Evolutionary conservation across 1,140 invertebrate genomes (phyloP).

Genomic region (Diachasma alloeum): DNA sequence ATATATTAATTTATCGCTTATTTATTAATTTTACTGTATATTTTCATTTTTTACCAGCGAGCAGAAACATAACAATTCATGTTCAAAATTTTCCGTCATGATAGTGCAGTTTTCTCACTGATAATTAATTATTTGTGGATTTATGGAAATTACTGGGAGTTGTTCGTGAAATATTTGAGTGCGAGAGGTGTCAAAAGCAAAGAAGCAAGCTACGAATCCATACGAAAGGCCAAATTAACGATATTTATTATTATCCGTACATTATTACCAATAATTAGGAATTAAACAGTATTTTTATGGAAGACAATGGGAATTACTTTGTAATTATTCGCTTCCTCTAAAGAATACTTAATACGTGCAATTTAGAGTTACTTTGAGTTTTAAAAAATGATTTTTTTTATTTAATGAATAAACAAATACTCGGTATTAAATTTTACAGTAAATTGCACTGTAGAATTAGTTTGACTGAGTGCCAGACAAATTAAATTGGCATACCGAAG

Average conservation of each 20-base stretch:
- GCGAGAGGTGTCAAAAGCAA: background rate
- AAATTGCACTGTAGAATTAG: background rate
- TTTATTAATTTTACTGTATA: background rate
- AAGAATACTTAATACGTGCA: constrained; percentile 26
- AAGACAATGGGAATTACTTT: constrained; percentile 21
- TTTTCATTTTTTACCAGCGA: background rate
- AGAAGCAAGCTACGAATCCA: constrained; percentile 30
- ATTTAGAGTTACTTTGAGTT: constrained; percentile 8
- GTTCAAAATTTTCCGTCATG: background rate
- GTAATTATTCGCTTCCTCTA: constrained; percentile 29
- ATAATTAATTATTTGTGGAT: background rate
- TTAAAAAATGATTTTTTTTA: background rate
- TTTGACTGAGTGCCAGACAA: background rate
- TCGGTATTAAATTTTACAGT: background rate
- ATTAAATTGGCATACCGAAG: constrained; percentile 9
- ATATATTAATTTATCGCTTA: background rate
- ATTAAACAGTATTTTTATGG: constrained; percentile 49
- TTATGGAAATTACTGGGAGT: background rate
- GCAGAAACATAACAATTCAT: background rate
- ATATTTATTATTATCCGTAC: constrained; percentile 47
- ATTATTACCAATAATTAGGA: constrained; percentile 46
- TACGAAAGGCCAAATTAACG: constrained; percentile 51
- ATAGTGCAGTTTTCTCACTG: background rate
- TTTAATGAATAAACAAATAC: background rate
- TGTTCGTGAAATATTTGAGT: background rate